Evolutionary conservation across 2,797 vertebrate genomes (phyloP), one percentile per base, ranked within the genome.

Genomic region (Xenentodon cancila): DNA sequence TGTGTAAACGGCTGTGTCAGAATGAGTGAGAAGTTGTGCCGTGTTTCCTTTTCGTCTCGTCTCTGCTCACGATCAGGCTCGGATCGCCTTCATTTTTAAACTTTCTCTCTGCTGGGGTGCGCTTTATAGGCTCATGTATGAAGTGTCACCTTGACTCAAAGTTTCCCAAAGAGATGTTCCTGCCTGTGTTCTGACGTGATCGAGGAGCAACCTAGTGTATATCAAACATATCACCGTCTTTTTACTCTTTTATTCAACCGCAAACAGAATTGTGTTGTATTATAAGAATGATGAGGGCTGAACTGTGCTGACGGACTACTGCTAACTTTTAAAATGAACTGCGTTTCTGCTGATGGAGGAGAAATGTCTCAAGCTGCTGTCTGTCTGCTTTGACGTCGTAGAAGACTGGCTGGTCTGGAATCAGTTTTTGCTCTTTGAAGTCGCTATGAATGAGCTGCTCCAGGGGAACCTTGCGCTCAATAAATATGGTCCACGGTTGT

Each of bases 161-260:
- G 58, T 68, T 77, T 78, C 73, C 79, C 81, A 88, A 90, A 86
- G 82, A 88, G 77, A 73, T 53, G 64, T 43, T 43, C 50, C 83
- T 87, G 80, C 77, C 77, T 87, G 78, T 84, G 62, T 80, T 81
- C 75, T 81, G 71, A 80, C 58, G 46, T 65, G 71, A 84, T 84
- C 75, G 44, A 79, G 74, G 60, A 78, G 77, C 70, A 68, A 62
- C 65, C 75, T 79, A 70, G 62, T 74, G 55, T 74, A 70, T 57
- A 77, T 75, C 34, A n/a, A 73, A 74, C 68, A 81, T 72, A 81
- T 81, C 64, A 59, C 40, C 48, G 20, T 32, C 53, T 63, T 30
- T 50, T 52, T 63, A 44, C 17, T 22, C 45, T 74, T 63, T 40
- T n/a, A 59, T 47, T 62, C n/a, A 18, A 7, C 53, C 52, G 49